A percentile compares a stretch with the other conserved stretches of the same genome.
These are phyloP conservation scores for Calameuta filiformis DNA, from an alignment of 2,888 invertebrate genomes.

Conservation along the genomic window DNA sequence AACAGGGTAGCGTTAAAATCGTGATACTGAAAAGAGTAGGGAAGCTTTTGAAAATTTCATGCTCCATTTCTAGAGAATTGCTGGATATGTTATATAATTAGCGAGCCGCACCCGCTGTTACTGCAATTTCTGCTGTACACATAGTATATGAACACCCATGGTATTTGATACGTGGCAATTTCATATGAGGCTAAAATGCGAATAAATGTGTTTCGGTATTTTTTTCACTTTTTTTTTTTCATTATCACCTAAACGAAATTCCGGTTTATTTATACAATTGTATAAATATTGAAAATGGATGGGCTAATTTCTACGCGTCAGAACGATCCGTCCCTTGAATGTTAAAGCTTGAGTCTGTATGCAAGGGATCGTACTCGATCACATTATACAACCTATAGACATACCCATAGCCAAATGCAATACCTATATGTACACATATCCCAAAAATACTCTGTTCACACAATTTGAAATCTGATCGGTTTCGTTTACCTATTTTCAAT, in stretches of 20 bases:
- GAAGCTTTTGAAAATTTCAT: background rate
- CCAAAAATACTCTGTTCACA: background rate
- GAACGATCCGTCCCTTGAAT: background rate
- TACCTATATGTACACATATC: background rate
- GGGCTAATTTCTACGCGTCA: background rate
- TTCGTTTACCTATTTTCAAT: background rate
- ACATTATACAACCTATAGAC: background rate
- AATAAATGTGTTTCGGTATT: background rate
- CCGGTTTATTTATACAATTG: background rate
- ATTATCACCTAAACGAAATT: background rate
- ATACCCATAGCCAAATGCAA: background rate
- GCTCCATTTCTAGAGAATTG: background rate
- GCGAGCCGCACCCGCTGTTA: background rate
- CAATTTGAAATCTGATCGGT: background rate
- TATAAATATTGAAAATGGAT: conserved; percentile 7
- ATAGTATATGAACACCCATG: background rate
- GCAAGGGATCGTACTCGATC: background rate
- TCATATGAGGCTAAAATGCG: background rate
- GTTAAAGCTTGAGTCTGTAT: background rate
- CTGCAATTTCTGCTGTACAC: background rate
- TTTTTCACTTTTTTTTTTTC: background rate
- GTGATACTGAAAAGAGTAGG: background rate
- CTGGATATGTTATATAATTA: background rate
- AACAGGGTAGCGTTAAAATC: background rate
- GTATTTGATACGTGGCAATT: background rate